A percentile compares a stretch with the other conserved stretches of the same genome.
Conservation (phyloP, 2,113 vertebrate genomes). For the Scomber colias region DNA sequence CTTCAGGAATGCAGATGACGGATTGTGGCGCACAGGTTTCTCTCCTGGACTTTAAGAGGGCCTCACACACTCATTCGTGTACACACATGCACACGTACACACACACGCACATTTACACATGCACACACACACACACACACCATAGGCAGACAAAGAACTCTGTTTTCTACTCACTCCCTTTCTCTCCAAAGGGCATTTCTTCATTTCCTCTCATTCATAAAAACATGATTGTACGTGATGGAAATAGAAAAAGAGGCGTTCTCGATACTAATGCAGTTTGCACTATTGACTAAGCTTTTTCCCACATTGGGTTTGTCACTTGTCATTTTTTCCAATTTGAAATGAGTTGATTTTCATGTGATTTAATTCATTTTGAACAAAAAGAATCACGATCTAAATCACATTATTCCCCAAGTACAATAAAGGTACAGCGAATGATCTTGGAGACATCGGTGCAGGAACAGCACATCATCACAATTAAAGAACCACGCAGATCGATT, state of each 20-base stretch:
- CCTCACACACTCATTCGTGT: slow-evolving; percentile 9
- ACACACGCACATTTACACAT: neutral
- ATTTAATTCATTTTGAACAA: slow-evolving; percentile 53
- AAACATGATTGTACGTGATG: slow-evolving; percentile 57
- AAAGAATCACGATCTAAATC: slow-evolving; percentile 48
- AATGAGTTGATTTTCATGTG: slow-evolving; percentile 58
- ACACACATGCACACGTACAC: slow-evolving; percentile 20
- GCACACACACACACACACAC: slow-evolving; percentile 8
- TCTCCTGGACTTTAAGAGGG: slow-evolving; percentile 61
- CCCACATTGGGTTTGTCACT: slow-evolving; percentile 48
- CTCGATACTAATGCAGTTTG: slow-evolving; percentile 64
- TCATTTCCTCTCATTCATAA: slow-evolving; percentile 73
- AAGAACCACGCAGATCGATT: too few species aligned
- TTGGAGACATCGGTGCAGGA: slow-evolving; percentile 32
- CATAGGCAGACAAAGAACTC: slow-evolving; percentile 47
- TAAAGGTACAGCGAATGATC: slow-evolving; percentile 42
- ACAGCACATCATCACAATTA: too few species aligned
- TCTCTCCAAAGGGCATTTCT: slow-evolving; percentile 63
- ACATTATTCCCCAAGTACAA: slow-evolving; percentile 41
- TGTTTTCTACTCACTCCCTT: slow-evolving; percentile 33
- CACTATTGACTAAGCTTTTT: slow-evolving; percentile 48
- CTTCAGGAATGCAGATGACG: slow-evolving; percentile 83
- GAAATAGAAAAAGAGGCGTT: slow-evolving; percentile 39
- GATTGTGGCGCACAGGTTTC: slow-evolving; percentile 75
- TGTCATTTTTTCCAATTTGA: slow-evolving; percentile 62